phyloP scores from a whole-genome alignment of 1,140 invertebrate species.

The Drosophila santomea region DNA sequence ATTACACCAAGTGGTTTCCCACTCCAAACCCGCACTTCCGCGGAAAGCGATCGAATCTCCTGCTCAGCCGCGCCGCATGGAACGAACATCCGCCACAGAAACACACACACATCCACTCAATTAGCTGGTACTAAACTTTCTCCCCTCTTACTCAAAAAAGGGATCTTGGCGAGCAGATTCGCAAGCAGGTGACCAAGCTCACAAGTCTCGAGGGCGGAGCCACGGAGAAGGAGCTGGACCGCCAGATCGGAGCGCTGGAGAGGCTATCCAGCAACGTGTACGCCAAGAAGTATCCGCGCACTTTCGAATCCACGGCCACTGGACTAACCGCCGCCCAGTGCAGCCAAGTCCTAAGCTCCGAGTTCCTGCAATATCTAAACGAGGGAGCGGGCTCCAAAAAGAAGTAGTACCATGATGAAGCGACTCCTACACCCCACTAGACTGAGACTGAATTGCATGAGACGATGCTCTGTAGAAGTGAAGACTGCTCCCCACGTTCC shows the following conservation, averaged over 20 bases:
- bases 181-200: conserved; percentile 88
- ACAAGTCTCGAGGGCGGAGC: conserved; percentile 87
- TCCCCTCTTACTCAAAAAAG: conserved; percentile 85
- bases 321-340: conserved; percentile 90
- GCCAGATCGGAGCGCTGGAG: conserved; percentile 89
- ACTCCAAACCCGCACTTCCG: background rate
- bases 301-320: conserved; percentile 87
- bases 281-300: conserved; percentile 87
- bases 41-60: background rate
- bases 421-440: conserved; percentile 56
- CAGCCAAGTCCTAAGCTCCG: conserved; percentile 88
- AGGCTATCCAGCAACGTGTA: conserved; percentile 90
- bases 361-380: conserved; percentile 88
- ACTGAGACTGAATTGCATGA: conserved; percentile 40
- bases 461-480: conserved; percentile 9
- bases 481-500: conserved; percentile 87
- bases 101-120: conserved; percentile 8
- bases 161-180: conserved; percentile 91
- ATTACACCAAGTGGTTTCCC: conserved; percentile 5
- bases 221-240: conserved; percentile 86
- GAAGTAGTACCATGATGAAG: conserved; percentile 27
- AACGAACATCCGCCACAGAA: conserved; percentile 53
- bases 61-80: conserved; percentile 11
- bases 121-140: conserved; percentile 42
- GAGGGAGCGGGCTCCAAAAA: conserved; percentile 75